Conservation (phyloP, 2,888 invertebrate genomes). For the Plebejus anna region DNA sequence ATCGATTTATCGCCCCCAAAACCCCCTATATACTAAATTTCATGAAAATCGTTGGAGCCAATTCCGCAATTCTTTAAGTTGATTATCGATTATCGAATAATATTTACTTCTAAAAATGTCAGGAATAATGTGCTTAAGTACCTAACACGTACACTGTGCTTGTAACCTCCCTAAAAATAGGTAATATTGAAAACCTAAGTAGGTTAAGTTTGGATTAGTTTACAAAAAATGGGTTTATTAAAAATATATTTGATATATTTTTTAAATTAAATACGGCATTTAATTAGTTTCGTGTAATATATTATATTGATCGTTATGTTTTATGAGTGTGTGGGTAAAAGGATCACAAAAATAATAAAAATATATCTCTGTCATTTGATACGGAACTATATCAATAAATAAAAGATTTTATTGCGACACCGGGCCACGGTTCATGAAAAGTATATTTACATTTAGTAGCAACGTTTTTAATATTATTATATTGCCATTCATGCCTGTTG, state of each 20-base stretch:
- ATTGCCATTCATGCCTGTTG: not conserved
- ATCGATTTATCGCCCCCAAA: too few species aligned
- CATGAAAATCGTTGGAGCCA: too few species aligned
- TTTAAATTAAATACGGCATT: not conserved
- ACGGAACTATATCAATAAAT: slow-evolving; percentile 37
- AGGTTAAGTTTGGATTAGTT: too few species aligned
- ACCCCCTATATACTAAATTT: too few species aligned
- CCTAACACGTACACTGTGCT: not conserved
- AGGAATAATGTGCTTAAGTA: not conserved
- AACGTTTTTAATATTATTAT: slow-evolving; percentile 30
- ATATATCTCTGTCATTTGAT: slow-evolving; percentile 35
- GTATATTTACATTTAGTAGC: slow-evolving; percentile 35
- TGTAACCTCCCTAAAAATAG: not conserved
- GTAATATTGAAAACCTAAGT: not conserved
- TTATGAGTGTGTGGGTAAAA: slow-evolving; percentile 27
- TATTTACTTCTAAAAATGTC: not conserved
- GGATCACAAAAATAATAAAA: slow-evolving; percentile 28
- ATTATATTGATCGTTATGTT: slow-evolving; percentile 25
- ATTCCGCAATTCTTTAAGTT: too few species aligned
- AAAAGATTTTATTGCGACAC: slow-evolving; percentile 35
- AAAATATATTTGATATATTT: not conserved
- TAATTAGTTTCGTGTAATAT: slow-evolving; percentile 21
- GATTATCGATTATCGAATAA: too few species aligned
- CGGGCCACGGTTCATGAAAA: slow-evolving; percentile 31
- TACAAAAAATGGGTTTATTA: not conserved